Evolutionary conservation across 2,888 invertebrate genomes (phyloP).

Genomic region (Tenodera sinensis): DNA sequence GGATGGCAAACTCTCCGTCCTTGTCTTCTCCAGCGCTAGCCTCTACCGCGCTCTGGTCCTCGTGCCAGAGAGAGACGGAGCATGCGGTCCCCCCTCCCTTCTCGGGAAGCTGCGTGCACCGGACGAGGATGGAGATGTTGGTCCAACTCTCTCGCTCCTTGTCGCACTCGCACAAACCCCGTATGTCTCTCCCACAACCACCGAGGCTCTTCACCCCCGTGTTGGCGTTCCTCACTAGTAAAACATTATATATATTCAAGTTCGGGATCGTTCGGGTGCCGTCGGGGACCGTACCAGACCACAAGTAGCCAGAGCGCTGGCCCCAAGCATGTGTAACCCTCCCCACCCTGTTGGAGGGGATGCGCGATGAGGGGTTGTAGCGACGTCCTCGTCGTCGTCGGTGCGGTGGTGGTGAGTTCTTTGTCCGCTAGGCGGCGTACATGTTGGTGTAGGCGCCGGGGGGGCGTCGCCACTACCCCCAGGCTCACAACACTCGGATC

Average conservation of each 20-base stretch:
- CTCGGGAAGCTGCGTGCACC: neutral
- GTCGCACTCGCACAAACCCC: neutral
- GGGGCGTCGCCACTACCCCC: neutral
- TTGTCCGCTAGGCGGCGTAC: conserved; percentile 31
- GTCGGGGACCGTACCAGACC: conserved; percentile 26
- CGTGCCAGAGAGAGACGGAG: neutral
- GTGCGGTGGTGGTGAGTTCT: conserved; percentile 21
- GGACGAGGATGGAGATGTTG: neutral
- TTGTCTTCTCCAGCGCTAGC: conserved; percentile 9
- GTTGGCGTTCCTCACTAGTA: neutral
- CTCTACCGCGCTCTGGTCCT: conserved; percentile 1
- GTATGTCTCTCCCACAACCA: neutral
- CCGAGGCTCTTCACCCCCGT: neutral
- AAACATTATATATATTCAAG: neutral
- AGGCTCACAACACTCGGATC: neutral
- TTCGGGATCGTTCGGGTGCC: conserved; percentile 19
- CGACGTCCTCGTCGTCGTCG: conserved; percentile 8
- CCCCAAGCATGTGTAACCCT: conserved; percentile 24
- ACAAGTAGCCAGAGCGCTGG: conserved; percentile 27
- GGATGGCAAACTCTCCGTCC: neutral
- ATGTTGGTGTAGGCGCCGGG: conserved; percentile 1
- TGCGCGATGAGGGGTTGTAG: conserved; percentile 11
- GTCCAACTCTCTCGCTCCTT: neutral
- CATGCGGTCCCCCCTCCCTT: neutral
- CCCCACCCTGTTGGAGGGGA: conserved; percentile 12